A percentile compares a stretch with the other conserved stretches of the same genome.
These are phyloP conservation scores for Podarcis raffonei DNA, from an alignment of 2,113 vertebrate genomes.

Conservation along the genomic window DNA sequence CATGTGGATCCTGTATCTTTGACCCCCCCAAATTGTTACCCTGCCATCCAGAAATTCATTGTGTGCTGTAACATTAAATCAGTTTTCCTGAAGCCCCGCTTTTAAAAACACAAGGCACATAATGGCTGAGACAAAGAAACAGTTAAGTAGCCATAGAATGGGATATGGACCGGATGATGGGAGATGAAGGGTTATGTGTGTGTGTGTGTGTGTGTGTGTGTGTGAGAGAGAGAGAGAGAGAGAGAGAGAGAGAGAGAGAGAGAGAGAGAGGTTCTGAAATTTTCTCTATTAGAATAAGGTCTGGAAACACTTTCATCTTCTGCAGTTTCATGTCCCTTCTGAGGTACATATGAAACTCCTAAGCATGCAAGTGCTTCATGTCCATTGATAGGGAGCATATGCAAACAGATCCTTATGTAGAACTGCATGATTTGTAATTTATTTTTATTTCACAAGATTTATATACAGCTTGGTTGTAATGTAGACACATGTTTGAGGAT, in stretches of 20 bases:
- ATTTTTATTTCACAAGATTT: no score
- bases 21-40: neutral
- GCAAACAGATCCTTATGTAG: neutral
- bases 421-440: neutral
- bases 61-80: neutral
- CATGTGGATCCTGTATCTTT: neutral
- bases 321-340: neutral
- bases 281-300: neutral
- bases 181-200: no score
- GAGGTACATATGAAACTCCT: neutral
- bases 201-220: neutral
- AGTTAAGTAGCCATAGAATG: neutral
- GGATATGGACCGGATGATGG: no score
- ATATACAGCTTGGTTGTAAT: no score
- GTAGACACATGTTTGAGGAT: no score
- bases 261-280: neutral
- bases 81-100: neutral
- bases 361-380: neutral
- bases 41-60: neutral
- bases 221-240: neutral
- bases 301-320: neutral
- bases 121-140: neutral
- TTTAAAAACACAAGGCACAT: neutral
- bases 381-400: neutral
- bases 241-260: neutral